phyloP scores from a whole-genome alignment of 2,113 vertebrate species.

The Xenopus tropicalis region DNA sequence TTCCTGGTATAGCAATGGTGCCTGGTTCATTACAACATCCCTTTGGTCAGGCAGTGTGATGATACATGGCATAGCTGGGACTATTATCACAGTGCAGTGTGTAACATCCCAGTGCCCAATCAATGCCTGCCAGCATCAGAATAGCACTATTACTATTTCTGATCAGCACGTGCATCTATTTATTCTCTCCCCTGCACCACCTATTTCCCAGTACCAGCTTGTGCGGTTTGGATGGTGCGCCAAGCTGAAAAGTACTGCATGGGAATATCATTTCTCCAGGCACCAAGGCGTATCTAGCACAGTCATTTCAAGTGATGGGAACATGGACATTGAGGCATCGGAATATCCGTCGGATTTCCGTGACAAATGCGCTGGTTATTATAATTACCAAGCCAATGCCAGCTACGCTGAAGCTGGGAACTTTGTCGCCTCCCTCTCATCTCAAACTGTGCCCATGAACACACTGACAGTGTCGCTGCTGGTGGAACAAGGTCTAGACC shows the following conservation, averaged over 20 bases:
- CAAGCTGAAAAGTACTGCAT: constrained; percentile 11
- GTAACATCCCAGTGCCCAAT: constrained; percentile 4
- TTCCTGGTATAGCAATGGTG: constrained; percentile 5
- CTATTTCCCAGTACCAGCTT: rapidly evolving
- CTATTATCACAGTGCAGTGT: background rate
- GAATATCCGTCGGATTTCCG: constrained; percentile 2
- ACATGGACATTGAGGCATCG: rapidly evolving
- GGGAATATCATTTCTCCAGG: constrained; percentile 47
- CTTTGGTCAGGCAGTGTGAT: constrained; percentile 19
- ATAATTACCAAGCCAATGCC: constrained; percentile 38
- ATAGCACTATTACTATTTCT: constrained; percentile 6
- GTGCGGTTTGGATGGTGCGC: constrained; percentile 48
- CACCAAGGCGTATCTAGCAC: background rate
- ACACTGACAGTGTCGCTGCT: constrained; percentile 17
- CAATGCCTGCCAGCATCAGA: constrained; percentile 6
- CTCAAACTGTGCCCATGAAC: constrained; percentile 15
- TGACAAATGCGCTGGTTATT: constrained; percentile 39
- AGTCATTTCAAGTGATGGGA: constrained; percentile 25
- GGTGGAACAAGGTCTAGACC: constrained; percentile 30
- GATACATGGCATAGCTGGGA: background rate
- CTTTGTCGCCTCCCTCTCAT: background rate
- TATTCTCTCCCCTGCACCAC: background rate
- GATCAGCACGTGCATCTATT: constrained; percentile 42
- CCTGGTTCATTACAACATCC: background rate
- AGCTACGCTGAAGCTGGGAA: constrained; percentile 13